Base-by-base conservation (phyloP, 1,140 invertebrate species). In the Papilio aristodemus region DNA sequence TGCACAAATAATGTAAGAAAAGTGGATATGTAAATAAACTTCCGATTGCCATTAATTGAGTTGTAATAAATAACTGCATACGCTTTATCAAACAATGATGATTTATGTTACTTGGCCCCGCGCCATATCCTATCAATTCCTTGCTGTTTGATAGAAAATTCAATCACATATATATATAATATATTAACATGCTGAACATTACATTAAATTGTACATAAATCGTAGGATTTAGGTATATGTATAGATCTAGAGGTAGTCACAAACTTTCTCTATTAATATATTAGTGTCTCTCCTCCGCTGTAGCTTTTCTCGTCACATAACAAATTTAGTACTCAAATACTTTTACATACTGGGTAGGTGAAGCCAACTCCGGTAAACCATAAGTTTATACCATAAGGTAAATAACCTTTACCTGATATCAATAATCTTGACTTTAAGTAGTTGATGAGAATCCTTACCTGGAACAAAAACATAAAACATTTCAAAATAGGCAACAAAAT, bases 391-490 rank as follows among this genome's bases (percentile, higher is more conserved):
- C n/a, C 17, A 46, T 9, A 46, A 46, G 9, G 6, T 17, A 46
- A 0, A 50, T 4, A 3, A 22, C 9, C 46, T 54, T 5, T 10
- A 54, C 46, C 46, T 54, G 19, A 11, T 39, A 13, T 54, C 43
- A 17, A 7, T 14, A 9, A 46, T 54, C 46, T 54, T 54, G 19
- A 22, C 11, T 19, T 11, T 4, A 10, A n/a, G 19, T 54, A 22
- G 19, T 9, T 1, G 19, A 8, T 64, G 62, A 14, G 4, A 17
- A 37, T 50, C n/a, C 78, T 79, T 85, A 85, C 83, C 83, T 85
- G 83, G 72, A 85, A 85, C 76, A 80, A 83, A 70, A 19, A 71
- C 41, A 67, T 64, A 63, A 58, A 43, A 64, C 14, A 62, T 43
- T 70, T 71, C 57, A 66, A 43, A 59, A 37, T 14, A 57, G 8